Evolutionary conservation across 2,888 invertebrate genomes (phyloP), one percentile per base, ranked within the genome.

Genomic region (Drosophila diplacantha): DNA sequence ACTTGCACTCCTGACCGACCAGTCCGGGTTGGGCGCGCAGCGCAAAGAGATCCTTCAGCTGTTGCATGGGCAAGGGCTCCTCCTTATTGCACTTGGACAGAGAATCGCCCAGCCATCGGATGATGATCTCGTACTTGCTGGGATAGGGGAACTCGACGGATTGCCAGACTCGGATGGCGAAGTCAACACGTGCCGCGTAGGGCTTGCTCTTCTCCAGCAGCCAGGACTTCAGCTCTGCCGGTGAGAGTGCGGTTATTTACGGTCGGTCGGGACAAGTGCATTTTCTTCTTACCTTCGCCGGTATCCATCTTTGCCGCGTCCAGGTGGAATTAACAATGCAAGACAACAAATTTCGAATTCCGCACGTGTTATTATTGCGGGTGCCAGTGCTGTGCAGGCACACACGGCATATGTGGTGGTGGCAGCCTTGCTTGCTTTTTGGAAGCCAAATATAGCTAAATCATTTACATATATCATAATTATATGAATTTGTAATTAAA

Each of bases 111-210:
- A 88, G 69, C 87, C 88, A 88, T 18, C 79, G 59, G 3, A 86
- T 63, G 6, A 87, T 69, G 6, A 83, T 71, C 63, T 88, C 87
- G 51, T 87, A 85, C 75, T 88, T 88, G 34, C 71, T 78, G 11
- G 78, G 53, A 32, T 86, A 69, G 1, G 74, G 70, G 32, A 88
- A 86, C 49, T 88, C 88, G 0, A 84, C 71, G 0, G 88, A 87
- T 61, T 86, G 85, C 87, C 88, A 88, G 9, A 86, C 83, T 69
- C 86, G 87, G 3, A 87, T 73, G 0, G 85, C 87, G 58, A 88
- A 88, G 31, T 76, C 74, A 2, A 88, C 50, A 52, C 85, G 87
- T 49, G 85, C 81, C 3, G 69, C 55, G 32, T 84, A 87, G 0
- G 78, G 41, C 44, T 85, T 85, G 32, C 80, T 80, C 3, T 71